Evolutionary conservation across 2,888 invertebrate species (phyloP).

Genomic region (Limnephilus rhombicus): DNA sequence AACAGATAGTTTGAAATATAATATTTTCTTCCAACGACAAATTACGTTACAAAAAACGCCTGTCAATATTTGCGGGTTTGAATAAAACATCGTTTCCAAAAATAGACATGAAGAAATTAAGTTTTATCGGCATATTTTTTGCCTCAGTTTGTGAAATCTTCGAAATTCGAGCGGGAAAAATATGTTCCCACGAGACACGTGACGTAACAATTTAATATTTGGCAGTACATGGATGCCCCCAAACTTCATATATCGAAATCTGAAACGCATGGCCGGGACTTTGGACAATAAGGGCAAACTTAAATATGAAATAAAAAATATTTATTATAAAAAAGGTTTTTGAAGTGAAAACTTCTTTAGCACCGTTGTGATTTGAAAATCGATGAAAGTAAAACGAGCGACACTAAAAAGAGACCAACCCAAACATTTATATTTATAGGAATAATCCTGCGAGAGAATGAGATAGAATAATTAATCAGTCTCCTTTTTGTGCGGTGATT

Average conservation of each 20-base stretch:
- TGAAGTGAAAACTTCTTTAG: too few species aligned
- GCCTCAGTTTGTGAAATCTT: background rate
- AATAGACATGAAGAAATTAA: background rate
- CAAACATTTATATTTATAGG: too few species aligned
- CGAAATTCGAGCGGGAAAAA: background rate
- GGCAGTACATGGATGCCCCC: background rate
- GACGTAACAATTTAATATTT: conserved; percentile 10
- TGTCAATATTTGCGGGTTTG: background rate
- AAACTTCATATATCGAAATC: conserved; percentile 7
- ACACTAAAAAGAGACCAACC: too few species aligned
- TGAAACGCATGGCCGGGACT: background rate
- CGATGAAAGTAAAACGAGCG: too few species aligned
- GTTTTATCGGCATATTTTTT: background rate
- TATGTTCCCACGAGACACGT: background rate
- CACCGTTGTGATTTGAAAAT: too few species aligned
- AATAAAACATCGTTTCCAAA: background rate
- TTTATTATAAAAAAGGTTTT: too few species aligned
- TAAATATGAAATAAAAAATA: background rate
- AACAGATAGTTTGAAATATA: background rate
- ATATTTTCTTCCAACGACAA: background rate
- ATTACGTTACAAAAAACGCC: background rate
- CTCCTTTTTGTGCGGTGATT: too few species aligned
- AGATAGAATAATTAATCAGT: too few species aligned
- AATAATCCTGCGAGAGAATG: too few species aligned
- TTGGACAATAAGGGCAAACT: background rate